A percentile compares a stretch with the other conserved stretches of the same genome.
Evolutionary conservation across 2,888 invertebrate species (phyloP).

Genomic region (Agrotis puta): DNA sequence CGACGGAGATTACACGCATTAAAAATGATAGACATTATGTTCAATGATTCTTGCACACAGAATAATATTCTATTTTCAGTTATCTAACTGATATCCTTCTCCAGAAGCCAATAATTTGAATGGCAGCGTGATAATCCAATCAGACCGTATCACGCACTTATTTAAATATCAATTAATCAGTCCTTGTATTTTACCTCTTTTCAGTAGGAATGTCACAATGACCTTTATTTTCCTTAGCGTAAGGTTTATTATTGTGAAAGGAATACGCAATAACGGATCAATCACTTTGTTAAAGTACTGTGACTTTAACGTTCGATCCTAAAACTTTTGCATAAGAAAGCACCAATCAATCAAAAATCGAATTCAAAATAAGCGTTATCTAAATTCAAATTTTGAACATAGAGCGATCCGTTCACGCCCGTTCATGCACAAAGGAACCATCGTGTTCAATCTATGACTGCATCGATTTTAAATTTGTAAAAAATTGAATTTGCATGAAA

Average conservation of each 20-base stretch:
- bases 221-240: background rate
- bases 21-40: constrained; percentile 10
- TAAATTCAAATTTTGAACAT: constrained; percentile 62
- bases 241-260: background rate
- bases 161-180: constrained; percentile 76
- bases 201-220: background rate
- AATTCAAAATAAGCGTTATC: constrained; percentile 55
- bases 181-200: background rate
- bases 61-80: constrained; percentile 28
- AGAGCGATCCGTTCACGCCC: constrained; percentile 74
- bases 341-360: constrained; percentile 64
- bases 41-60: background rate
- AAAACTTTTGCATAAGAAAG: constrained; percentile 64
- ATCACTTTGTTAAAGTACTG: constrained; percentile 37
- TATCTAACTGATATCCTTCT: constrained; percentile 35
- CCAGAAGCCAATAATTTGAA: constrained; percentile 40
- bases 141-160: constrained; percentile 53
- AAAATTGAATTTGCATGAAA: constrained; percentile 82
- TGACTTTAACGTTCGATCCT: constrained; percentile 54
- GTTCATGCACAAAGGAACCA: constrained; percentile 76
- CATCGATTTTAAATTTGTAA: constrained; percentile 75
- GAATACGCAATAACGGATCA: constrained; percentile 47
- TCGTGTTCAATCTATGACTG: constrained; percentile 44
- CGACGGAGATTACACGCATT: constrained; percentile 4
- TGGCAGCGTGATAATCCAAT: constrained; percentile 54